Percentiles rank a stretch among this genome's conserved stretches.
These are phyloP conservation scores for Eudyptes chrysolophus DNA, from an alignment of 2,113 vertebrate species.

Conservation along the genomic window DNA sequence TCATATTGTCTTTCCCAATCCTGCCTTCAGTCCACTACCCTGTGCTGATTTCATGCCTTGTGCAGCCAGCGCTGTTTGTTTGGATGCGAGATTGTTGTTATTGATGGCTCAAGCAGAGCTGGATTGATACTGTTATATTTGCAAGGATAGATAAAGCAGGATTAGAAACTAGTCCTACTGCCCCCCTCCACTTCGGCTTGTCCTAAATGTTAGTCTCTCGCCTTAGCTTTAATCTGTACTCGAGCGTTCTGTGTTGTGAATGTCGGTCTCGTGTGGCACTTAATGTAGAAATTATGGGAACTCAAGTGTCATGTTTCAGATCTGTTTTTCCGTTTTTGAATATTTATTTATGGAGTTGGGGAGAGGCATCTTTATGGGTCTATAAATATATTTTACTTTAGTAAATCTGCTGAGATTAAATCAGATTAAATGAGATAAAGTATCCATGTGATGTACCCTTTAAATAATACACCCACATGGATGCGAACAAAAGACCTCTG, in stretches of 20 bases:
- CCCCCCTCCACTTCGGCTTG: neutral
- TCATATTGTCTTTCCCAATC: neutral
- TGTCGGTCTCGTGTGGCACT: neutral
- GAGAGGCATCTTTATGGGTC: neutral
- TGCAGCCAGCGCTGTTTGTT: neutral
- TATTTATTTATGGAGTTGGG: neutral
- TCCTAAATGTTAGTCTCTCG: neutral
- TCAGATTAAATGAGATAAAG: constrained; percentile 69
- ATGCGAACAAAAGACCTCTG: constrained; percentile 40
- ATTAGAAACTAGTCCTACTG: neutral
- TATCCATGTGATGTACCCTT: constrained; percentile 59
- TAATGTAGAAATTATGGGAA: neutral
- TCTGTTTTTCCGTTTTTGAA: neutral
- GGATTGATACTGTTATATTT: neutral
- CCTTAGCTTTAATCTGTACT: neutral
- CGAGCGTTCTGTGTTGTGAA: neutral
- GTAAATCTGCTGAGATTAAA: constrained; percentile 69
- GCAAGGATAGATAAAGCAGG: constrained; percentile 1
- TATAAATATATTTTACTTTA: constrained; percentile 67
- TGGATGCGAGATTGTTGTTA: neutral
- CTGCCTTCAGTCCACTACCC: neutral
- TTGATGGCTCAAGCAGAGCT: neutral
- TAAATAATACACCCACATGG: constrained; percentile 61
- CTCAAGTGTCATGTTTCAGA: neutral
- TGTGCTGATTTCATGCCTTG: neutral